Evolutionary conservation across 2,888 invertebrate species (phyloP).

Genomic region (Lottia scabra): DNA sequence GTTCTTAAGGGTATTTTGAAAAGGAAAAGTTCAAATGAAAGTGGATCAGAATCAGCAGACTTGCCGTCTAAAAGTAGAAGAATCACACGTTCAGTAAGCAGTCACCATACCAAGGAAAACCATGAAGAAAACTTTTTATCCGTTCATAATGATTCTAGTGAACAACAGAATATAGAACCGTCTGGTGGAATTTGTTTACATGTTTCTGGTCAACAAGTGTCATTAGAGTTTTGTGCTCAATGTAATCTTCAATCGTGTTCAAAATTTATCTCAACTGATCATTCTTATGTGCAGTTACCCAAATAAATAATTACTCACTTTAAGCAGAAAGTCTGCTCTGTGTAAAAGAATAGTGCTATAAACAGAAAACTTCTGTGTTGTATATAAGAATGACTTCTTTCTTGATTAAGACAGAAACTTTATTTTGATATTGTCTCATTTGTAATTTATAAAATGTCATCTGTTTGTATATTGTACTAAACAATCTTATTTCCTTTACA

Average conservation of each 20-base stretch:
- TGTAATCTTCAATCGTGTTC: background rate
- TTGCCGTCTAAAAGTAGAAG: background rate
- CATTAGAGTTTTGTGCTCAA: background rate
- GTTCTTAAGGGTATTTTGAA: background rate
- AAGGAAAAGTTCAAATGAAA: background rate
- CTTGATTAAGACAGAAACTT: too few relatives aligned
- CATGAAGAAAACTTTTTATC: background rate
- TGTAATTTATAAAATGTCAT: background rate
- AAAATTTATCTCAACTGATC: background rate
- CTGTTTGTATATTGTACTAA: background rate
- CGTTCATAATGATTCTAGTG: too few relatives aligned
- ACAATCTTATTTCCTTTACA: background rate
- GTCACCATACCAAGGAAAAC: background rate
- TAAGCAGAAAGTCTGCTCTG: too few relatives aligned
- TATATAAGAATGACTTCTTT: too few relatives aligned
- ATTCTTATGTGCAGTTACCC: background rate
- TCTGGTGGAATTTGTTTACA: slow-evolving; percentile 1
- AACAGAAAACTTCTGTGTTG: too few relatives aligned
- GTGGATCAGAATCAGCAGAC: background rate
- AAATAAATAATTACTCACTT: too few relatives aligned
- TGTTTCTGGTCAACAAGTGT: background rate
- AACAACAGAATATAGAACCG: background rate
- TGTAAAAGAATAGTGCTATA: too few relatives aligned
- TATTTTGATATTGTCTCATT: background rate
- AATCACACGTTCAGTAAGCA: background rate